These are phyloP conservation scores for Liparis tanakae DNA, from an alignment of 2,797 vertebrate species.

Conservation along the genomic window DNA sequence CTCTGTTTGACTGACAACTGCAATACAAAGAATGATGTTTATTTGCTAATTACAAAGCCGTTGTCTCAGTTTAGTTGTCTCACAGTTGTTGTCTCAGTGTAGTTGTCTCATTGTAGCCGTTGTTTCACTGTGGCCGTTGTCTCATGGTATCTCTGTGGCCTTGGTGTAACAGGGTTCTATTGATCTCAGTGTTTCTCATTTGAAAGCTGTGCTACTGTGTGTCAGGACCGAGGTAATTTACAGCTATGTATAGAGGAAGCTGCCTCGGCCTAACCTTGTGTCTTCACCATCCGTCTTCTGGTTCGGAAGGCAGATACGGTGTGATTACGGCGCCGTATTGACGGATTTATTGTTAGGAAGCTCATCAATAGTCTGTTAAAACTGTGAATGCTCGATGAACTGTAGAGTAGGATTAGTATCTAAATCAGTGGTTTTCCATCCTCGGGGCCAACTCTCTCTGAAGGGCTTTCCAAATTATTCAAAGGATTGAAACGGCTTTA, in stretches of 20 bases:
- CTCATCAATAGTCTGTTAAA: constrained; percentile 29
- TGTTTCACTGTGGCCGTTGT: constrained; percentile 22
- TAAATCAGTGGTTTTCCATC: not conserved
- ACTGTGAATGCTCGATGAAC: constrained; percentile 13
- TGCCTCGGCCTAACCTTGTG: constrained; percentile 55
- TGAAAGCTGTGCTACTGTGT: constrained; percentile 57
- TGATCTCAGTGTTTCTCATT: constrained; percentile 74
- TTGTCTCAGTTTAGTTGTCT: not conserved
- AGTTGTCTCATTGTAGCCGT: constrained; percentile 24
- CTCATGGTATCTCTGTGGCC: constrained; percentile 52
- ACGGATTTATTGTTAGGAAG: constrained; percentile 38
- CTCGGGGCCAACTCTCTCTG: not conserved
- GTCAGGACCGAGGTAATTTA: constrained; percentile 70
- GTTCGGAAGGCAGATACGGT: constrained; percentile 46
- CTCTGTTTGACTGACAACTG: constrained; percentile 37
- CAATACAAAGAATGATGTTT: constrained; percentile 35
- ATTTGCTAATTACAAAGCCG: constrained; percentile 16
- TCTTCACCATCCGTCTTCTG: constrained; percentile 40
- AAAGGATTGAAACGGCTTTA: not conserved
- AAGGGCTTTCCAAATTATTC: not conserved
- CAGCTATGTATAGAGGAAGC: constrained; percentile 69
- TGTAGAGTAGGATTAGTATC: not conserved
- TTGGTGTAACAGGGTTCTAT: constrained; percentile 71
- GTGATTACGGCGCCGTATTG: constrained; percentile 36
- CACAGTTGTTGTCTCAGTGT: not conserved